Conservation (phyloP, 2,888 invertebrate genomes). For the Plemyria rubiginata region DNA sequence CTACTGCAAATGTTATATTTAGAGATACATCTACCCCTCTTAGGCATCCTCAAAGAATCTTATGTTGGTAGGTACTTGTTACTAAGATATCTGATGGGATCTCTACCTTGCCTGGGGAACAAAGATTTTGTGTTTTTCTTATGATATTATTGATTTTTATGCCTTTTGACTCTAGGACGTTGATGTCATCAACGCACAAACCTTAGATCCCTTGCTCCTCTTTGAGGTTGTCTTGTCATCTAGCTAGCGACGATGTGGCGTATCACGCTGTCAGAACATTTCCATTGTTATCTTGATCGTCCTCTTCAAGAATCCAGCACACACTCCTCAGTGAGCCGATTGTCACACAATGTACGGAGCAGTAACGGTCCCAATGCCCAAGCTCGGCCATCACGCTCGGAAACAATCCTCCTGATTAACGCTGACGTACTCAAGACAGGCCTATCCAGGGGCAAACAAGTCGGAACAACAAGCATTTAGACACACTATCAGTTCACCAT, state of each 20-base stretch:
- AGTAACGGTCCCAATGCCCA: slow-evolving; percentile 27
- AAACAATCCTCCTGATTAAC: slow-evolving; percentile 35
- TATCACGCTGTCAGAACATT: neutral
- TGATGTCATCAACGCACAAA: no score
- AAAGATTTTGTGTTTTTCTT: no score
- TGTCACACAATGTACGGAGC: slow-evolving; percentile 24
- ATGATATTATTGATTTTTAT: no score
- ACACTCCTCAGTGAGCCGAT: slow-evolving; percentile 10
- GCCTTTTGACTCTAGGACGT: no score
- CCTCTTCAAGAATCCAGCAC: slow-evolving; percentile 14
- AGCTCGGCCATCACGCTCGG: slow-evolving; percentile 25
- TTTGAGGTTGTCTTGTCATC: neutral
- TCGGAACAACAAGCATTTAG: neutral
- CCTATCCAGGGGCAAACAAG: neutral
- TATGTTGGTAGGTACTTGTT: no score
- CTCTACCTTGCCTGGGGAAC: no score
- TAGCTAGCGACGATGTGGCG: no score
- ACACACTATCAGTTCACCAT: no score
- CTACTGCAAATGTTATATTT: no score
- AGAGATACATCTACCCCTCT: no score
- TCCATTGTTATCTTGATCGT: neutral
- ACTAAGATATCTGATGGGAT: no score
- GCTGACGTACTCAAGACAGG: slow-evolving; percentile 17
- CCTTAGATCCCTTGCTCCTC: neutral
- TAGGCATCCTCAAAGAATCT: no score